These are phyloP conservation scores for Lampris incognitus DNA, from an alignment of 2,113 vertebrate species.

Conservation along the genomic window DNA sequence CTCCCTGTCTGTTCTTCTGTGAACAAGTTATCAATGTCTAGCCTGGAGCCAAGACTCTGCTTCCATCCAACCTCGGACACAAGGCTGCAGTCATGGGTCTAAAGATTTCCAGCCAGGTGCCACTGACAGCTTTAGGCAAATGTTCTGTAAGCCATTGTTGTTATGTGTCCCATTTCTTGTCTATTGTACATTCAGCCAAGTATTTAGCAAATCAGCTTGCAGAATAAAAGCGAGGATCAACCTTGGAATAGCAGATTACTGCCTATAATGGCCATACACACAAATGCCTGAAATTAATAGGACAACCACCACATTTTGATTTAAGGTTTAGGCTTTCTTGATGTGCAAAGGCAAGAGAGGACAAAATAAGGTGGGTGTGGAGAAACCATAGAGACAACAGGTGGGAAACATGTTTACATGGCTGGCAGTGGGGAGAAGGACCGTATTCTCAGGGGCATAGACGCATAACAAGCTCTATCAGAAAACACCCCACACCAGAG, in stretches of 20 bases:
- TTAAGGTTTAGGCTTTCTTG: background rate
- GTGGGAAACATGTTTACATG: slow-evolving; percentile 70
- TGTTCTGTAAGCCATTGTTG: slow-evolving; percentile 17
- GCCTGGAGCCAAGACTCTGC: slow-evolving; percentile 51
- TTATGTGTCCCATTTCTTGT: slow-evolving; percentile 2
- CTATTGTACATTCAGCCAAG: background rate
- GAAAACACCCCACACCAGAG: slow-evolving; percentile 32
- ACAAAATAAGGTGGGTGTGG: slow-evolving; percentile 42
- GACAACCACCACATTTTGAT: slow-evolving; percentile 14
- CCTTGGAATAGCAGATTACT: background rate
- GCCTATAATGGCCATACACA: background rate
- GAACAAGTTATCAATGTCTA: slow-evolving; percentile 62
- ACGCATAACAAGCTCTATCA: slow-evolving; percentile 51
- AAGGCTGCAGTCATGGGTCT: slow-evolving; percentile 44
- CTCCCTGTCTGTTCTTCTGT: slow-evolving; percentile 66
- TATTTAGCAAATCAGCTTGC: slow-evolving; percentile 14
- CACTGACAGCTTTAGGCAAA: slow-evolving; percentile 55
- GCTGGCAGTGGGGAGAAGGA: slow-evolving; percentile 21
- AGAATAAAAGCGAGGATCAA: slow-evolving; percentile 18
- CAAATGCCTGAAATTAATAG: background rate
- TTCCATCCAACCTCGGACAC: slow-evolving; percentile 38
- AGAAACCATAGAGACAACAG: slow-evolving; percentile 59
- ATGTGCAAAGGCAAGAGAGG: slow-evolving; percentile 24
- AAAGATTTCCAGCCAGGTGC: slow-evolving; percentile 59
- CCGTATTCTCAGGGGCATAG: slow-evolving; percentile 56